Base-by-base conservation (phyloP, 1,140 invertebrate species). In the Harlomillsia oculata region DNA sequence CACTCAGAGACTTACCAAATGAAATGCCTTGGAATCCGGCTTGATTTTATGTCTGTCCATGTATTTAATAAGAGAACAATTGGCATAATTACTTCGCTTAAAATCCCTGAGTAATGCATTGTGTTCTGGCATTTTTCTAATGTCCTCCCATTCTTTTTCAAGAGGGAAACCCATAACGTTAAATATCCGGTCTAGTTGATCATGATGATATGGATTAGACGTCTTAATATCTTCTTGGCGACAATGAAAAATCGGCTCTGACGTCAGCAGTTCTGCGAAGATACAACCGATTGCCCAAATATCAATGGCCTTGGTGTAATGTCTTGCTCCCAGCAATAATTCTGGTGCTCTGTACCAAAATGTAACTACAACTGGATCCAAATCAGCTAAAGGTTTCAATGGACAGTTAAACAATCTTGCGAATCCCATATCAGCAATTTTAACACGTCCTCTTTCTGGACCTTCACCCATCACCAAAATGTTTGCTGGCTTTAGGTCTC, bases 351-450 rank as follows among this genome's bases (percentile, higher is more conserved):
- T 62, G 64, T 79, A 79, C 78, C 78, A 79, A 36, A 79, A 64
- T 2, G 77, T 79, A 1, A 78, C 78, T 0, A 79, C 77, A 30
- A 99, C 97, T 40, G 97, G 97, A 80, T 99, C 96, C 57, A 99
- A 76, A 76, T 96, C 92, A 21, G 93, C 92, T 29, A 99, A 74
- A 2, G 96, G 94, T 73, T 99, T 99, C 20, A 99, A 74, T 4
- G 97, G 97, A 5, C 92, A 90, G 78, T 98, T 97, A 67, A 99
- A 99, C 25, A 99, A 77, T 64, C 97, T 78, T 16, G 97, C 96
- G 77, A 99, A 99, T 11, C 97, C 97, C 95, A 99, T 97, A 70
- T 99, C 97, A 53, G 95, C 96, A 69, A 98, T 97, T 80, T 97
- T 97, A 0, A 97, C 95, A 62, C 94, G 75, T 5, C 97, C 97